These are phyloP conservation scores for Eucriotettix oculatus DNA, from an alignment of 2,888 invertebrate species.

Conservation along the genomic window DNA sequence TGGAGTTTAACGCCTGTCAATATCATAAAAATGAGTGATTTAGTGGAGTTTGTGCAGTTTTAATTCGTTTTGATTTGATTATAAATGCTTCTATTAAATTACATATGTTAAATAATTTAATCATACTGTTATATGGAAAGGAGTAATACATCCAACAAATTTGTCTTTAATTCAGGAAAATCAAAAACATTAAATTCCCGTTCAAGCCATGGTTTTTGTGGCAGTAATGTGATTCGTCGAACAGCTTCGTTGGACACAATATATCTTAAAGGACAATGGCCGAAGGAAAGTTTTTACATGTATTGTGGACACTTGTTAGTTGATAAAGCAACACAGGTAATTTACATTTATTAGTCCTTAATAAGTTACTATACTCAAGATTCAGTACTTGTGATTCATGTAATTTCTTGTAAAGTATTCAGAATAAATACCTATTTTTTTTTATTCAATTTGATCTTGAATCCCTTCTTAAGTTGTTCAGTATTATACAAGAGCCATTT, in stretches of 20 bases:
- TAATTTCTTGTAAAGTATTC: too few relatives aligned
- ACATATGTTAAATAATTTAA: too few relatives aligned
- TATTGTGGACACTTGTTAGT: constrained; percentile 50
- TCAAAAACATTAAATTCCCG: constrained; percentile 32
- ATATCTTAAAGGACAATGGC: constrained; percentile 64
- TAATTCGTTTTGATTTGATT: too few relatives aligned
- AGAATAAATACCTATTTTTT: too few relatives aligned
- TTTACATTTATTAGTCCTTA: constrained; percentile 11
- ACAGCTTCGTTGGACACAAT: constrained; percentile 66
- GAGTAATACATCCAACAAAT: too few relatives aligned
- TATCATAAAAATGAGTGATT: too few relatives aligned
- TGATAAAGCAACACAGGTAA: constrained; percentile 66
- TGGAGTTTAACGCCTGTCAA: too few relatives aligned
- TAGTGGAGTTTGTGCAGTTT: too few relatives aligned
- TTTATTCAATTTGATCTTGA: too few relatives aligned
- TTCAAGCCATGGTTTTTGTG: constrained; percentile 29
- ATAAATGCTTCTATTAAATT: too few relatives aligned
- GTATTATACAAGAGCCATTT: background rate
- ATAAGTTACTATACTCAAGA: background rate
- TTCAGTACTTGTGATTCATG: background rate
- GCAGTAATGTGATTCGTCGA: constrained; percentile 37
- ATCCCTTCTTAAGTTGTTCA: too few relatives aligned
- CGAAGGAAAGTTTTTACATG: constrained; percentile 48
- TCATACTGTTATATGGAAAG: too few relatives aligned
- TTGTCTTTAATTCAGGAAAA: constrained; percentile 26